Percentiles rank a stretch among this genome's conserved stretches.
phyloP scores from a whole-genome alignment of 1,140 invertebrate species.

The Hycleus cichorii region DNA sequence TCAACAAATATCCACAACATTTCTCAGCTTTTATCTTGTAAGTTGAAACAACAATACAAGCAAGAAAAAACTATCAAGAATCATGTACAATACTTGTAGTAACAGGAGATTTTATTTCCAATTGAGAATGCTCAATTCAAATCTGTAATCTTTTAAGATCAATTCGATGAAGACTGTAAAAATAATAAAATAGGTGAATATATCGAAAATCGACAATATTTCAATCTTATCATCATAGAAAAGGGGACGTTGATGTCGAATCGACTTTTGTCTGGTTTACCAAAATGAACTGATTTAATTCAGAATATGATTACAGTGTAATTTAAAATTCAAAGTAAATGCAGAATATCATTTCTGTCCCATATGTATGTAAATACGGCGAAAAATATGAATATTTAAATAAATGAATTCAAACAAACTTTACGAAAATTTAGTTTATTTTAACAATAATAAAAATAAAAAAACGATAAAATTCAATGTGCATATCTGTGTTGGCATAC shows the following conservation, averaged over 20 bases:
- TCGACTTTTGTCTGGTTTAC: conserved; percentile 33
- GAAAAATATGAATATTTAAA: conserved; percentile 40
- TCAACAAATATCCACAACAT: too few relatives aligned
- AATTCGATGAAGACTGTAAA: conserved; percentile 7
- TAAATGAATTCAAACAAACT: conserved; percentile 36
- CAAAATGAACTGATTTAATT: conserved; percentile 43
- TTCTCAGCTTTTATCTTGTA: conserved; percentile 11
- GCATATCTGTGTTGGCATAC: too few relatives aligned
- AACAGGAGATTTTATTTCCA: too few relatives aligned
- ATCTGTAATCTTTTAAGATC: too few relatives aligned
- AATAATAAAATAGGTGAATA: conserved; percentile 21
- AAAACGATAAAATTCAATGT: too few relatives aligned
- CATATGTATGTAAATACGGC: conserved; percentile 42
- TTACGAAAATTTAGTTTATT: conserved; percentile 28
- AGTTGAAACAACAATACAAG: neutral
- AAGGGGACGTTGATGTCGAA: conserved; percentile 24
- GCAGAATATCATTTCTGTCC: conserved; percentile 38
- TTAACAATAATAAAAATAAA: conserved; percentile 30
- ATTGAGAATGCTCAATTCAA: too few relatives aligned
- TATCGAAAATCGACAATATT: conserved; percentile 29
- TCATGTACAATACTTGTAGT: too few relatives aligned
- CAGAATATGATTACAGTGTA: conserved; percentile 40
- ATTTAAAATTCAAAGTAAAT: conserved; percentile 44
- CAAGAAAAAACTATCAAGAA: too few relatives aligned
- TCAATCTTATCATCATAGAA: conserved; percentile 38